Evolutionary conservation across 2,797 vertebrate genomes (phyloP).

Genomic region (Galaxias olidus): DNA sequence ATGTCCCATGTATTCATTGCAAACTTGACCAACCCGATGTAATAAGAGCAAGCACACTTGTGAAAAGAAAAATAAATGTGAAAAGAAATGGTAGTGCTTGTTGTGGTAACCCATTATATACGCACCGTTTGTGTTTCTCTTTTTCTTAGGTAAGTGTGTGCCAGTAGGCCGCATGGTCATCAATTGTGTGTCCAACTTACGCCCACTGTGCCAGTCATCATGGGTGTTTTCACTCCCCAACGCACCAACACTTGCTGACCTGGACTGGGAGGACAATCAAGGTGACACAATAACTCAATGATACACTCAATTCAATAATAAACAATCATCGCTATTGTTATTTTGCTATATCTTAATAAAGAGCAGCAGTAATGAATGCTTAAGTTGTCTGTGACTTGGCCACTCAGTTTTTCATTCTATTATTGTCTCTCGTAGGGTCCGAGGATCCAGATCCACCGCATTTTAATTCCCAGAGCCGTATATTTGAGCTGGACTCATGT

Average conservation of each 20-base stretch:
- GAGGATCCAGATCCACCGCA: conserved; percentile 79
- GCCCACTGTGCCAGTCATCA: conserved; percentile 80
- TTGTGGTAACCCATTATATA: not conserved
- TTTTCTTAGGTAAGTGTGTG: conserved; percentile 81
- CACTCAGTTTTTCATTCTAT: conserved; percentile 7
- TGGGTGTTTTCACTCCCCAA: conserved; percentile 85
- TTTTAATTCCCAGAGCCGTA: conserved; percentile 86
- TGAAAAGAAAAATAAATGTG: too few species aligned
- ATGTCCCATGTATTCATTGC: too few species aligned
- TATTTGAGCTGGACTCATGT: conserved; percentile 93
- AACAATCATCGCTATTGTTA: too few species aligned
- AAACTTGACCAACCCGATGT: too few species aligned
- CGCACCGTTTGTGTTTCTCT: conserved; percentile 15
- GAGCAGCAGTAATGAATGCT: too few species aligned
- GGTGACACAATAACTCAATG: conserved; percentile 63
- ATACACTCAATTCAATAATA: too few species aligned
- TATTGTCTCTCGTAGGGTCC: conserved; percentile 55
- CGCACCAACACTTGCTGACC: conserved; percentile 86
- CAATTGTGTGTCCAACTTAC: conserved; percentile 83
- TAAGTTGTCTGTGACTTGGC: not conserved
- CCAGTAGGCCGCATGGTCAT: conserved; percentile 91
- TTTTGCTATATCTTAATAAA: too few species aligned
- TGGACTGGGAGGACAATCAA: conserved; percentile 82
- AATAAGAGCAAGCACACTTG: too few species aligned
- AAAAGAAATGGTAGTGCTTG: too few species aligned